phyloP scores from a whole-genome alignment of 2,797 vertebrate species.

The Sylvia borin region DNA sequence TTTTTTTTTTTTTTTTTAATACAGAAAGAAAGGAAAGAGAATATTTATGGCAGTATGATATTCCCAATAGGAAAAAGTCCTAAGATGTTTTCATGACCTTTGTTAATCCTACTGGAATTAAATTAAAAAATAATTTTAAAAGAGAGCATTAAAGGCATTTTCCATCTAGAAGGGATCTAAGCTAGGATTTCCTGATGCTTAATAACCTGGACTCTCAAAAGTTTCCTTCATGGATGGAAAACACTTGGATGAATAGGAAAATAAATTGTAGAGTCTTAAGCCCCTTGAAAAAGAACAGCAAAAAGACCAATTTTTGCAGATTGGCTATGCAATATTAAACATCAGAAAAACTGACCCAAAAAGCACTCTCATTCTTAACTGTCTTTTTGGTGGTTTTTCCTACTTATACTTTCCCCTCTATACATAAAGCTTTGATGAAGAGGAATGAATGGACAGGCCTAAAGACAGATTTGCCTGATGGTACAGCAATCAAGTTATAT shows the following conservation, averaged over 20 bases:
- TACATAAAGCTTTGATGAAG: neutral
- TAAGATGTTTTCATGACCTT: neutral
- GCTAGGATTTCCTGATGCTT: neutral
- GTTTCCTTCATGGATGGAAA: neutral
- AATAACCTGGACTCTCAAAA: neutral
- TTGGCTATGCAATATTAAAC: neutral
- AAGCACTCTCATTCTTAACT: neutral
- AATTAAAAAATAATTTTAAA: neutral
- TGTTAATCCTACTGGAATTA: neutral
- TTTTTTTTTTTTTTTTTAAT: neutral
- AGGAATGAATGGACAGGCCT: neutral
- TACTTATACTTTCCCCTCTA: neutral
- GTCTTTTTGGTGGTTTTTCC: neutral
- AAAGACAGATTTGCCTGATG: neutral
- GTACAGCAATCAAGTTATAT: neutral
- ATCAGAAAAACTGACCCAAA: neutral
- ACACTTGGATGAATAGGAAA: neutral
- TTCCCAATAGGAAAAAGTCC: neutral
- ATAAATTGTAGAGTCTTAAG: neutral
- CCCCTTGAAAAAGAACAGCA: neutral
- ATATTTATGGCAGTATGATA: neutral
- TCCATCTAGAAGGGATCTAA: neutral
- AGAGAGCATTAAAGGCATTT: neutral
- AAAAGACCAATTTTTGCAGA: neutral
- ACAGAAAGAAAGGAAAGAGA: neutral